A percentile compares a stretch with the other conserved stretches of the same genome.
Evolutionary conservation across 2,888 invertebrate species (phyloP).

Genomic region (Campaea margaritaria): DNA sequence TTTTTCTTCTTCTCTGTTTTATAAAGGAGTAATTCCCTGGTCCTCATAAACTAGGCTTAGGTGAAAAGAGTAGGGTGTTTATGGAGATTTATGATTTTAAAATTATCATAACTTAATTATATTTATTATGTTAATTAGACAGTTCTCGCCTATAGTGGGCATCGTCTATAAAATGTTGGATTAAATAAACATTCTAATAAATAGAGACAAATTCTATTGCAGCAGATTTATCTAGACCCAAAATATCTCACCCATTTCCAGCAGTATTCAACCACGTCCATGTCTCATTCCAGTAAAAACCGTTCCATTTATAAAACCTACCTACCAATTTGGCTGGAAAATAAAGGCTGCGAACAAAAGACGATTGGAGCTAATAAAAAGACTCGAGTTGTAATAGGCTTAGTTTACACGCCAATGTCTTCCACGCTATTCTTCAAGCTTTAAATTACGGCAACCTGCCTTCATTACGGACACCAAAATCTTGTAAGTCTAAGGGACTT

Average conservation of each 20-base stretch:
- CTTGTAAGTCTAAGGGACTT: neutral
- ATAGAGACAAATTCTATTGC: neutral
- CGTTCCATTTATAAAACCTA: neutral
- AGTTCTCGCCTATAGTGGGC: too few species aligned
- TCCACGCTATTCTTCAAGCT: too few species aligned
- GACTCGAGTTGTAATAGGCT: neutral
- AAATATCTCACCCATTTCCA: neutral
- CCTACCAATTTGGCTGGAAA: slow-evolving; percentile 3
- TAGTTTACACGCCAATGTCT: neutral
- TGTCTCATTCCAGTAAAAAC: slow-evolving; percentile 2
- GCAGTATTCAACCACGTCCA: neutral
- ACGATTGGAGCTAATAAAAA: slow-evolving; percentile 3
- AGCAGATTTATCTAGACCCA: neutral
- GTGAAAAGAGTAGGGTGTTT: too few species aligned
- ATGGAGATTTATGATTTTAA: too few species aligned
- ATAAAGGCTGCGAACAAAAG: slow-evolving; percentile 4
- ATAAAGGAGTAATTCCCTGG: too few species aligned
- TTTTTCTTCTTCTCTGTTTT: too few species aligned
- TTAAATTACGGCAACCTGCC: too few species aligned
- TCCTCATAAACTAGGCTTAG: too few species aligned
- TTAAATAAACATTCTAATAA: too few species aligned
- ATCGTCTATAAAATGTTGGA: too few species aligned
- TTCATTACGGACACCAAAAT: neutral
- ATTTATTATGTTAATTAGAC: too few species aligned
- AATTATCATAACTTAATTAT: too few species aligned